phyloP scores from a whole-genome alignment of 2,888 invertebrate genomes.

The Drosophila parthenogenetica region DNA sequence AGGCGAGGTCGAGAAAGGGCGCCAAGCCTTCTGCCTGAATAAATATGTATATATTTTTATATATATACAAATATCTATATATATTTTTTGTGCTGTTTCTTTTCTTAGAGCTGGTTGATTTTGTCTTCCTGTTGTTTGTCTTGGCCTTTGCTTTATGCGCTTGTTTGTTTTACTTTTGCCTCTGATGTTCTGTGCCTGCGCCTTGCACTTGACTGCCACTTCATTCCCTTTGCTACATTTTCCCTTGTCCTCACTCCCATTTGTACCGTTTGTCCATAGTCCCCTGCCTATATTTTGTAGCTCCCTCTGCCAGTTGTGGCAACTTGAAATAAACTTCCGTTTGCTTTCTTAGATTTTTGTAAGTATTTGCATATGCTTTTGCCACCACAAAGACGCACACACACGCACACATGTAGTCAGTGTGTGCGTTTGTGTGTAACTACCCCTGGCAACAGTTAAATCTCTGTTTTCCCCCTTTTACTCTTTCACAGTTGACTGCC shows the following conservation, averaged over 20 bases:
- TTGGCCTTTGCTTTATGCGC: conserved; percentile 56
- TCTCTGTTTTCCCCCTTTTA: neutral
- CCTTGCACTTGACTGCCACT: conserved; percentile 66
- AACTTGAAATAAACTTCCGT: conserved; percentile 71
- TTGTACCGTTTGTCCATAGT: neutral
- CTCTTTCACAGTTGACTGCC: conserved; percentile 44
- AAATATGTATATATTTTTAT: neutral
- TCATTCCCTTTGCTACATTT: conserved; percentile 38
- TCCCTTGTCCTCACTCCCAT: neutral
- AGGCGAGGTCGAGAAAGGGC: neutral
- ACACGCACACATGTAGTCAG: conserved; percentile 1
- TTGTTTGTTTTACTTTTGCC: conserved; percentile 58
- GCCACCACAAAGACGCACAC: neutral
- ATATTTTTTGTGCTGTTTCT: neutral
- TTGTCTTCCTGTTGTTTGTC: conserved; percentile 64
- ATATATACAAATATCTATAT: neutral
- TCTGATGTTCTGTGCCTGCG: conserved; percentile 26
- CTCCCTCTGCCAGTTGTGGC: conserved; percentile 7
- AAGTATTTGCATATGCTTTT: conserved; percentile 64
- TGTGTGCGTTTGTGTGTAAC: neutral
- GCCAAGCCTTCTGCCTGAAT: conserved; percentile 13
- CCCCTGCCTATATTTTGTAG: neutral
- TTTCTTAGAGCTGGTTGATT: conserved; percentile 50
- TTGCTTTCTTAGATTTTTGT: conserved; percentile 59
- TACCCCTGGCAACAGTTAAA: conserved; percentile 15